These are phyloP conservation scores for Glaucopsyche alexis DNA, from an alignment of 2,888 invertebrate species.

Conservation along the genomic window DNA sequence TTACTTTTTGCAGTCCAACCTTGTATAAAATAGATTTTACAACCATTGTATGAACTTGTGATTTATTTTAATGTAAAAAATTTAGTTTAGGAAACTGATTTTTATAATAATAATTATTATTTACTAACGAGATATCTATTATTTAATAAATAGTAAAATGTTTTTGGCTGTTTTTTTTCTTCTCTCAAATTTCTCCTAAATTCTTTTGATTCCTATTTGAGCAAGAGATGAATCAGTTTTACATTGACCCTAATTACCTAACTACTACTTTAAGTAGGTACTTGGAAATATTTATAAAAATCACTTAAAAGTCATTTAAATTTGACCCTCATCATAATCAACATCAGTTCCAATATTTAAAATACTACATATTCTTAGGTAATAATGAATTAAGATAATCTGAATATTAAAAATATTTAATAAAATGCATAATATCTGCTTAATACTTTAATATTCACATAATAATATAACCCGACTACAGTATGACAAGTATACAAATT, in stretches of 20 bases:
- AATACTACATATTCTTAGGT: too few relatives aligned
- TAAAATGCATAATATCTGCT: constrained; percentile 27
- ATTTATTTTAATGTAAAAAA: constrained; percentile 37
- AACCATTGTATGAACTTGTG: constrained; percentile 47
- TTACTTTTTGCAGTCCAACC: neutral
- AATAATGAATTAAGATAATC: too few relatives aligned
- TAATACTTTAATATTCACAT: constrained; percentile 34
- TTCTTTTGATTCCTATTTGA: constrained; percentile 25
- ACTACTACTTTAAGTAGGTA: too few relatives aligned
- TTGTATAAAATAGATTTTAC: constrained; percentile 25
- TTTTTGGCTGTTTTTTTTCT: neutral
- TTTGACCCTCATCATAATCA: too few relatives aligned
- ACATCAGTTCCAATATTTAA: too few relatives aligned
- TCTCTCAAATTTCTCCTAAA: neutral
- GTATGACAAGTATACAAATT: constrained; percentile 36
- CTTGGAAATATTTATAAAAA: neutral
- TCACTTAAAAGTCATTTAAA: neutral
- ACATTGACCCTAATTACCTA: neutral
- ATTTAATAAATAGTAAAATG: constrained; percentile 32
- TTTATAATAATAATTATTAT: constrained; percentile 47
- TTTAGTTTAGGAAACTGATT: constrained; percentile 45
- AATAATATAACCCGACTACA: constrained; percentile 28
- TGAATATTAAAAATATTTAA: neutral
- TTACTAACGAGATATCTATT: constrained; percentile 51
- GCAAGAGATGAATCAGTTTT: neutral